Evolutionary conservation across 2,113 vertebrate genomes (phyloP).

Genomic region (Gobio gobio): DNA sequence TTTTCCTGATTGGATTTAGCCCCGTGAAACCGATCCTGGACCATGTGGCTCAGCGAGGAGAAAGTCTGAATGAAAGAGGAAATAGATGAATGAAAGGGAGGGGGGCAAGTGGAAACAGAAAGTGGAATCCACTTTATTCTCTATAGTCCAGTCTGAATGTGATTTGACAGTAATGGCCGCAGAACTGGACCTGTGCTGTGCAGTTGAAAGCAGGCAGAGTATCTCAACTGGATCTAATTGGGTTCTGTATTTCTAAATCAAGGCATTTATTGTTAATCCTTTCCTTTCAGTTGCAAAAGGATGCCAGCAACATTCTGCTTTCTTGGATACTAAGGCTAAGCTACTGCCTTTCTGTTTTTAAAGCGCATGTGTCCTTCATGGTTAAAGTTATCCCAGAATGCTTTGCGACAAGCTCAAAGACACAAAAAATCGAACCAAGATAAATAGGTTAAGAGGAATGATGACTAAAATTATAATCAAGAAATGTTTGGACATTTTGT

Average conservation of each 20-base stretch:
- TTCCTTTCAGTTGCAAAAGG: not conserved
- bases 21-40: slow-evolving; percentile 68
- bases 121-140: slow-evolving; percentile 31
- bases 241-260: slow-evolving; percentile 31
- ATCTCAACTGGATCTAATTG: slow-evolving; percentile 14
- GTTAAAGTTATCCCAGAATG: too few species aligned
- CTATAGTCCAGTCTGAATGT: slow-evolving; percentile 14
- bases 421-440: not conserved
- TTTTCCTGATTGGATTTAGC: slow-evolving; percentile 78
- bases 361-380: too few species aligned
- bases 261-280: slow-evolving; percentile 10
- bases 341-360: too few species aligned
- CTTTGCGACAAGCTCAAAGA: too few species aligned
- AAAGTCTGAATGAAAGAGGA: slow-evolving; percentile 35
- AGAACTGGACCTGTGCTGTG: not conserved
- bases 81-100: slow-evolving; percentile 27
- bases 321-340: too few species aligned
- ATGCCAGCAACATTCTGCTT: too few species aligned
- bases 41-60: slow-evolving; percentile 28
- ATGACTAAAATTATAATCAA: not conserved
- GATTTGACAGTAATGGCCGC: slow-evolving; percentile 1
- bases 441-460: not conserved
- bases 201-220: not conserved
- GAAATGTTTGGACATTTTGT: too few species aligned
- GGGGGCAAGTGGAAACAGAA: slow-evolving; percentile 20